A percentile compares a stretch with the other conserved stretches of the same genome.
Conservation (phyloP, 1,140 invertebrate genomes). For the Nasonia longicornis region DNA sequence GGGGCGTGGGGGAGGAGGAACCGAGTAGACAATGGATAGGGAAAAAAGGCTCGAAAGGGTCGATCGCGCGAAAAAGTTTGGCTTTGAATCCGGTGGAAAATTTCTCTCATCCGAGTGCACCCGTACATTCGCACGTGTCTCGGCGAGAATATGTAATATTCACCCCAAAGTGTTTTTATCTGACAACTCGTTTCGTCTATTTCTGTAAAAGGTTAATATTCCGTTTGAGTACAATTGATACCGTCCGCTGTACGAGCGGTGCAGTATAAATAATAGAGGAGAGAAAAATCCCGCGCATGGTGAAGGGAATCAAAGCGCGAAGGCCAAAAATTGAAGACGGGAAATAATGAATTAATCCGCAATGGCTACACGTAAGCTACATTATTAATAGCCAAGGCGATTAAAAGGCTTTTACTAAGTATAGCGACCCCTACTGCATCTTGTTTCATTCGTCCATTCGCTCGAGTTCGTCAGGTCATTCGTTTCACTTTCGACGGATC, state of each 20-base stretch:
- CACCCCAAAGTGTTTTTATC: too few relatives aligned
- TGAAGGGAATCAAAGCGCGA: background rate
- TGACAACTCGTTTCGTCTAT: too few relatives aligned
- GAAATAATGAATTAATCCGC: background rate
- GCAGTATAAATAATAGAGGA: background rate
- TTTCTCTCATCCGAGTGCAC: background rate
- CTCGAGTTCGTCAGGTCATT: background rate
- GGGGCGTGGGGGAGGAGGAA: background rate
- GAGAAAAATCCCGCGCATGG: background rate
- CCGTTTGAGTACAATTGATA: too few relatives aligned
- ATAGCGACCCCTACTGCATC: background rate
- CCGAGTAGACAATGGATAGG: too few relatives aligned
- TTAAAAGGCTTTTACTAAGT: background rate
- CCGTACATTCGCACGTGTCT: background rate
- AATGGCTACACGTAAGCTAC: background rate
- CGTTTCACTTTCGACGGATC: conserved; percentile 4
- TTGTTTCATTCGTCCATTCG: background rate
- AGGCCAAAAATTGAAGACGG: background rate
- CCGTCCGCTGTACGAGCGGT: too few relatives aligned
- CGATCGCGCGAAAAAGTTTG: background rate
- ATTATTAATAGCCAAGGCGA: background rate
- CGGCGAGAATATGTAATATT: background rate
- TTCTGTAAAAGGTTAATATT: too few relatives aligned
- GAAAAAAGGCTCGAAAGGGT: background rate
- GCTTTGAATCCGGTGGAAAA: background rate